Conservation (phyloP, 2,888 invertebrate genomes). For the Nysson spinosus region DNA sequence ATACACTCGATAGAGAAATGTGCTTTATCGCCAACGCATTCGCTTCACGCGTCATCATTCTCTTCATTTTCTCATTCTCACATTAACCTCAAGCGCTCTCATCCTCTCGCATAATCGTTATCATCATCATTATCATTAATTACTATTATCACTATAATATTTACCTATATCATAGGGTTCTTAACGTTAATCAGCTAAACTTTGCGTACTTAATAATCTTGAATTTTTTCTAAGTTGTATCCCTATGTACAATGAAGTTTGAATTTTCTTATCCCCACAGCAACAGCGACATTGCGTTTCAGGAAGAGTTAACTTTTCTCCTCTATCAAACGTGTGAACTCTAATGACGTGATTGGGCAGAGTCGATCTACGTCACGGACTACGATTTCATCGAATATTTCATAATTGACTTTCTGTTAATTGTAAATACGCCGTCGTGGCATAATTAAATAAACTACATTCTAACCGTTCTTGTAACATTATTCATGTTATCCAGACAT, state of each 20-base stretch:
- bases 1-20: conserved; percentile 65
- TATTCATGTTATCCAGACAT: conserved; percentile 21
- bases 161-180: conserved; percentile 47
- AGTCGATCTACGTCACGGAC: conserved; percentile 13
- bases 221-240: conserved; percentile 55
- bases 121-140: conserved; percentile 36
- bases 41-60: conserved; percentile 15
- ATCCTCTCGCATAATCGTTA: not conserved
- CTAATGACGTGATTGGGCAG: conserved; percentile 36
- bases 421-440: conserved; percentile 61
- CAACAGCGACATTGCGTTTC: conserved; percentile 44
- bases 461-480: conserved; percentile 53
- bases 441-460: conserved; percentile 62
- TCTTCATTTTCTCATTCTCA: conserved; percentile 13
- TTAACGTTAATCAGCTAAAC: conserved; percentile 58
- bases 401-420: conserved; percentile 73
- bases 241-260: conserved; percentile 65
- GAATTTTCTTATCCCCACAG: conserved; percentile 37
- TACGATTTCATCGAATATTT: conserved; percentile 47
- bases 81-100: conserved; percentile 4
- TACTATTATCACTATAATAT: conserved; percentile 48
- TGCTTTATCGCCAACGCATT: conserved; percentile 62
- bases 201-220: conserved; percentile 54
- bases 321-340: conserved; percentile 19
- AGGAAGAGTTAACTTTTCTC: conserved; percentile 47